A percentile compares a stretch with the other conserved stretches of the same genome.
phyloP scores from a whole-genome alignment of 2,888 invertebrate genomes.

The Acanthosepion pharaonis region DNA sequence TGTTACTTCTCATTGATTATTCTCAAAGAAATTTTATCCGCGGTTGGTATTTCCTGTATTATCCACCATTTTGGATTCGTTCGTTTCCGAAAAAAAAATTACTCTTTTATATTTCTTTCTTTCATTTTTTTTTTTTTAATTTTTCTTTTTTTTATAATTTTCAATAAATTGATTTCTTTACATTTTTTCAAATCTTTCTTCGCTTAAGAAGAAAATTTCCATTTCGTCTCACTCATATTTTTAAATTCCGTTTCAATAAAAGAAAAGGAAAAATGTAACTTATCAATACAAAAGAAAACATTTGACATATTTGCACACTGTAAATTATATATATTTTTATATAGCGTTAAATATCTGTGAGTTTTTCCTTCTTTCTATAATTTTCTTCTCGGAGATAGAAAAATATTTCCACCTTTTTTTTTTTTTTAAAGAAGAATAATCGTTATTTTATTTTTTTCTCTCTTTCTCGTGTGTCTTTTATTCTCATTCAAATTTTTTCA shows the following conservation, averaged over 20 bases:
- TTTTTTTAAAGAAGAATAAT: neutral
- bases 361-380: neutral
- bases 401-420: neutral
- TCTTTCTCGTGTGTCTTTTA: neutral
- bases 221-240: neutral
- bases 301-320: neutral
- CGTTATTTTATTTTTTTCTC: neutral
- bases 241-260: neutral
- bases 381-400: too few relatives aligned
- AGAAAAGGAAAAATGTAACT: neutral
- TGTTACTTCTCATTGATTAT: neutral
- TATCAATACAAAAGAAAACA: neutral
- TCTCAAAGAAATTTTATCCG: neutral
- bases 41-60: neutral
- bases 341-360: neutral
- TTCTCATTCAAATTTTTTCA: neutral
- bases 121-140: neutral
- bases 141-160: neutral
- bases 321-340: neutral
- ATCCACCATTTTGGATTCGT: slow-evolving; percentile 8
- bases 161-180: too few relatives aligned
- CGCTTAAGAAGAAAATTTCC: too few relatives aligned
- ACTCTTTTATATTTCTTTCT: neutral
- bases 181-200: neutral
- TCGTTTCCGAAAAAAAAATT: neutral